Evolutionary conservation across 1,140 invertebrate species (phyloP), one percentile per base, ranked within the genome.

Genomic region (Philotrypesis tridentata): DNA sequence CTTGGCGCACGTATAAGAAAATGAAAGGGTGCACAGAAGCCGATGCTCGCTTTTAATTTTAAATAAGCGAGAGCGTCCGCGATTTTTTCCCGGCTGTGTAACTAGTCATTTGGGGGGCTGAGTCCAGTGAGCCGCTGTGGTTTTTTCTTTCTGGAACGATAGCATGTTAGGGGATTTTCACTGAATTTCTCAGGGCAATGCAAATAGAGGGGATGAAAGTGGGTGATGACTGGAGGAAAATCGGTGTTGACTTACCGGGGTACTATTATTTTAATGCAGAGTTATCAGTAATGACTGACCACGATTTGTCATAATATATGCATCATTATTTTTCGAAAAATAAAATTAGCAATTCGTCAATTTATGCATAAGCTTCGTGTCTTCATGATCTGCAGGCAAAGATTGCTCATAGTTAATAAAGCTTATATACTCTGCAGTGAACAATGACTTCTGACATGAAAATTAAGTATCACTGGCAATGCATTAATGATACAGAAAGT

Each of bases 21-120:
- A 60, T 75, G 29, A 43, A 31, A 6, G 48, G 72, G 9, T 75
- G 23, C 6, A 55, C 17, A 11, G 1, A 14, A 43, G 40, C 40
- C 40, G 29, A 60, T 27, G 21, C 48, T 31, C 7, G 72, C 43
- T 61, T 75, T 75, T 75, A 75, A 75, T 75, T 75, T n/a, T 61
- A 37, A 61, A 75, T 75, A 33, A 55, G 33, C 71, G 25, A 3
- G 14, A 4, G 37, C 12, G 29, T n/a, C 2, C 67, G 31, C 14
- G 12, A 33, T 70, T 70, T 70, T 70, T 55, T 55, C 21, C 9
- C 5, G 40, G 21, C n/a, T n/a, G 67, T 9, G 29, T 8, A 70
- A 37, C 67, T 33, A n/a, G 31, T 70, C 21, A 37, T 33, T 70
- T 33, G 7, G 48, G n/a, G 48, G 17, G 21, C 12, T 6, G 17